A percentile compares a stretch with the other conserved stretches of the same genome.
phyloP scores from a whole-genome alignment of 1,140 invertebrate species.

The Dolichoris vasculosae region DNA sequence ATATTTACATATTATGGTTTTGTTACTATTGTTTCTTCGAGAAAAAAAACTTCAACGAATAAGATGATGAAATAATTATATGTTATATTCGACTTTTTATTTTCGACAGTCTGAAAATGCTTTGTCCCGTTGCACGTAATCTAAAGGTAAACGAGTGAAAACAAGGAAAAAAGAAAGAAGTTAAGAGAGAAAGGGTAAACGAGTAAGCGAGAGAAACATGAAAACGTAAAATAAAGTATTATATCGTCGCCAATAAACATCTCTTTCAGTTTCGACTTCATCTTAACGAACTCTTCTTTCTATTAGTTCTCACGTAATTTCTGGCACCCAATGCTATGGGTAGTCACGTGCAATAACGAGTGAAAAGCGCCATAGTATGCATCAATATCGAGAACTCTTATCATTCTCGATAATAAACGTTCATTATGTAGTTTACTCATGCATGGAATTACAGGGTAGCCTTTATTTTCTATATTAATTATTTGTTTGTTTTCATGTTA shows the following conservation, averaged over 20 bases:
- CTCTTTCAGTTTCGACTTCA: not conserved
- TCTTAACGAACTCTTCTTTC: slow-evolving; percentile 44
- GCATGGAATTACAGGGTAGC: not conserved
- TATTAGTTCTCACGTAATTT: not conserved
- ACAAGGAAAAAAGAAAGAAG: not conserved
- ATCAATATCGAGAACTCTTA: slow-evolving; percentile 13
- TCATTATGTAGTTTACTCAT: slow-evolving; percentile 25
- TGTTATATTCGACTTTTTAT: not conserved
- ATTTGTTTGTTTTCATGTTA: not conserved
- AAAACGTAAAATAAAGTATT: not conserved
- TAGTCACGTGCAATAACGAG: slow-evolving; percentile 33
- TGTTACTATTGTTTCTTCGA: too few relatives aligned
- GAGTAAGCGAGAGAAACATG: not conserved
- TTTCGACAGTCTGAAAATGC: not conserved
- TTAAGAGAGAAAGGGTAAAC: not conserved
- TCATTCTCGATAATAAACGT: slow-evolving; percentile 35
- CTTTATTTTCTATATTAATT: not conserved
- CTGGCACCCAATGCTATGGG: not conserved
- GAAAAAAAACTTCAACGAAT: not conserved
- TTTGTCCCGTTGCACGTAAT: not conserved
- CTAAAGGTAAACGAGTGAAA: not conserved
- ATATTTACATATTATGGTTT: too few relatives aligned
- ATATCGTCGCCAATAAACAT: not conserved
- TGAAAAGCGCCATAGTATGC: not conserved
- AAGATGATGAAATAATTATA: not conserved